phyloP scores from a whole-genome alignment of 2,113 vertebrate genomes.

The Oenanthe oenanthe region DNA sequence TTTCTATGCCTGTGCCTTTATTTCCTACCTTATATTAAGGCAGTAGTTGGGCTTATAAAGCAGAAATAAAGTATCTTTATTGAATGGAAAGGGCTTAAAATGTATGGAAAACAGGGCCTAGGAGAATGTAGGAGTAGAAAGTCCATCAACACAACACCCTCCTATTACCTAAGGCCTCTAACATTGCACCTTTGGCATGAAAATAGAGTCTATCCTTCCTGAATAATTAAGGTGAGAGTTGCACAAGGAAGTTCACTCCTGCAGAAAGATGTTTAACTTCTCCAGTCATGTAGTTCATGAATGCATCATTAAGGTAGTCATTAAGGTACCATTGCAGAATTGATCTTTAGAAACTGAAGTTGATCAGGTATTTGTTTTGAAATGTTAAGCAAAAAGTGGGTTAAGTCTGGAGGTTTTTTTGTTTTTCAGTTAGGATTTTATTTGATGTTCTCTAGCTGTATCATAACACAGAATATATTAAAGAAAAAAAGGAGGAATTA shows the following conservation, averaged over 20 bases:
- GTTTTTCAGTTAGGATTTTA: no score
- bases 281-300: not conserved
- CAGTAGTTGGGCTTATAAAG: not conserved
- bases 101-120: not conserved
- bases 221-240: not conserved
- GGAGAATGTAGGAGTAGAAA: not conserved
- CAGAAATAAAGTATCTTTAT: not conserved
- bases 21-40: not conserved
- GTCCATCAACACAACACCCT: not conserved
- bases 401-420: not conserved
- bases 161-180: not conserved
- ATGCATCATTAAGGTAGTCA: not conserved
- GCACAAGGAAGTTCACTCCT: not conserved
- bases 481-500: not conserved
- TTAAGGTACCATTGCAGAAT: not conserved
- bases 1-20: not conserved
- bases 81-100: not conserved
- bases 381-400: not conserved
- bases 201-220: not conserved
- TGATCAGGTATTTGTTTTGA: not conserved
- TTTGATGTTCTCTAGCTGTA: not conserved
- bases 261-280: not conserved
- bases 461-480: not conserved
- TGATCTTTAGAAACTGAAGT: not conserved
- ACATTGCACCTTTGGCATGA: not conserved